Base-by-base conservation (phyloP, 2,113 vertebrate genomes). In the Gobio gobio region DNA sequence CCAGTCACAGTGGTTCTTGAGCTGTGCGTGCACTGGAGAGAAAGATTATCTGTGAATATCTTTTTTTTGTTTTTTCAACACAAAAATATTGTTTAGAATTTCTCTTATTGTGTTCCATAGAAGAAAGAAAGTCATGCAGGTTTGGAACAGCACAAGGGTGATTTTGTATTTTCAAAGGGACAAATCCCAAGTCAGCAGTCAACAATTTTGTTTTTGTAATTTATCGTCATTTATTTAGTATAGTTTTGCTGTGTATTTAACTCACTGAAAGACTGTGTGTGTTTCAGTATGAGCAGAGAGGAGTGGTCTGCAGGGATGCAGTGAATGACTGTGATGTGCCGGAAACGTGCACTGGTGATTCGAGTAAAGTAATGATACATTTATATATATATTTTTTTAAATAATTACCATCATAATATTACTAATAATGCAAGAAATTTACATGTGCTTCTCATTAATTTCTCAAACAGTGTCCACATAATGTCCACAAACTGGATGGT, bases 401-500 rank as follows among this genome's bases (percentile, higher is more conserved):
- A 58, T 72, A 3, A 72, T 47, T 10, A 5, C 45, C 13, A 26
- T 47, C 43, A 63, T 26, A 43, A 43, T 43, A 40, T 22, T 58
- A 2, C 36, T n/a, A 78, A 78, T n/a, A 79, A 45, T 26, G 6
- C 45, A 80, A 45, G 12, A 80, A 26, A 45, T 78, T 45, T 14
- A 63, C 43, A 33, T 56, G 54, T 76, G 26, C 26, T 74, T 75
- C 20, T 70, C 22, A 70, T 26, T 43, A 59, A 20, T 88, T 90
- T 82, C 86, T 88, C 81, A 72, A 29, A 4, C 90, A 99, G 98
- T 99, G 98, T 88, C 97, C 97, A 77, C 94, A 96, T 74, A 99
- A 99, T 87, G 95, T 99, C 29, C 97, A 99, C 93, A 99, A 99
- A 83, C 96, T 98, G 92, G 97, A 99, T 0, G 97, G 97, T 22